Evolutionary conservation across 1,140 invertebrate species (phyloP).

Genomic region (Glomeris maerens): DNA sequence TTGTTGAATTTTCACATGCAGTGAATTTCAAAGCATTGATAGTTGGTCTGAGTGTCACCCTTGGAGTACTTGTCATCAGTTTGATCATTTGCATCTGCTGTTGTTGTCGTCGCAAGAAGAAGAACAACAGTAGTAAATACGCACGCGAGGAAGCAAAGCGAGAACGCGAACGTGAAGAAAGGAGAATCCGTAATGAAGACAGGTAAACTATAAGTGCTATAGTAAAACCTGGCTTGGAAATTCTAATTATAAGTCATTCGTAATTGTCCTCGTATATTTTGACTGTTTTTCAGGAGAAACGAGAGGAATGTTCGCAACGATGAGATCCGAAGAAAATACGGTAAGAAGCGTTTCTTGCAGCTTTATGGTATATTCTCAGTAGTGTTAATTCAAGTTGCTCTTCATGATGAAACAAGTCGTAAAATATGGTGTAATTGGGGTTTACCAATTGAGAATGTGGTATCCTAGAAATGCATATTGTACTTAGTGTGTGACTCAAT

Average conservation of each 20-base stretch:
- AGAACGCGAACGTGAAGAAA: conserved; percentile 3
- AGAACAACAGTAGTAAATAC: not conserved
- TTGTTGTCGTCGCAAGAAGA: conserved; percentile 11
- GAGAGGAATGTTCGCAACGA: not conserved
- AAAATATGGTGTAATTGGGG: too few species aligned
- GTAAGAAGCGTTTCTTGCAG: not conserved
- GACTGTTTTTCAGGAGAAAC: not conserved
- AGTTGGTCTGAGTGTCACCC: conserved; percentile 7
- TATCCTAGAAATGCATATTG: too few species aligned
- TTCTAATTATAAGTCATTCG: too few species aligned
- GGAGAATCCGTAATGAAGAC: not conserved
- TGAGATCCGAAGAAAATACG: conserved; percentile 2
- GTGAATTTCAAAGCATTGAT: conserved; percentile 14
- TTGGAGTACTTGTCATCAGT: conserved; percentile 9
- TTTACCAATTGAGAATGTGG: too few species aligned
- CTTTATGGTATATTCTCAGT: not conserved
- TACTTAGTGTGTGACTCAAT: too few species aligned
- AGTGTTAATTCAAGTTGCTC: not conserved
- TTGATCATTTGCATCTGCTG: conserved; percentile 8
- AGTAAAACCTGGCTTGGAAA: too few species aligned
- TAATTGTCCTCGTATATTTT: not conserved
- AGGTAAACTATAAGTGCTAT: not conserved
- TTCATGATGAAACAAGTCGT: too few species aligned
- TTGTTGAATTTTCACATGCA: conserved; percentile 9
- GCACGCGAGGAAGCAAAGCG: not conserved